Conservation (phyloP, 2,888 invertebrate species). For the Drosophila prostipennis region DNA sequence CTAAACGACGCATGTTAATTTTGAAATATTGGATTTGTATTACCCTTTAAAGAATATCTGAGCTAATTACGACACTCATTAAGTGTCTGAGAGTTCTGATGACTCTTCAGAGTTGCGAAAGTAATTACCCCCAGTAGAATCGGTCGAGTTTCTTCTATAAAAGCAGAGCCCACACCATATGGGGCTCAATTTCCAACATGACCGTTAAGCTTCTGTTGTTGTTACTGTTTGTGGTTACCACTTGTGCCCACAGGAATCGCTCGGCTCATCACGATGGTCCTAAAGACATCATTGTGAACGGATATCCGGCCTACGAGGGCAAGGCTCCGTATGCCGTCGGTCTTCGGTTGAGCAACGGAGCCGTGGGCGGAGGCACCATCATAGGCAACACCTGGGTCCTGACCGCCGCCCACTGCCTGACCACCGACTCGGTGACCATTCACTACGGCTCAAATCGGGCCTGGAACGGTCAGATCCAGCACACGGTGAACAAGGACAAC, state of each 20-base stretch:
- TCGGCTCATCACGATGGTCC: background rate
- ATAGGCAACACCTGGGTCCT: slow-evolving; percentile 63
- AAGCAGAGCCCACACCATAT: no score
- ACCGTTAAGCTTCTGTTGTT: slow-evolving; percentile 32
- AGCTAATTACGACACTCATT: slow-evolving; percentile 30
- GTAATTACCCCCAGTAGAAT: slow-evolving; percentile 7
- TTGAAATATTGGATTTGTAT: no score
- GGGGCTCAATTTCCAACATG: background rate
- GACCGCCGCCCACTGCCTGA: slow-evolving; percentile 75
- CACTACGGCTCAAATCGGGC: slow-evolving; percentile 57
- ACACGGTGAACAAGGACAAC: slow-evolving; percentile 46
- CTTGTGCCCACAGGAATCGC: slow-evolving; percentile 19
- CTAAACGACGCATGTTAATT: no score
- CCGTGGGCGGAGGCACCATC: slow-evolving; percentile 62
- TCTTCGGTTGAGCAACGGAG: slow-evolving; percentile 44
- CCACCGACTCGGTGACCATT: slow-evolving; percentile 57
- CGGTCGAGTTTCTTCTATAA: background rate
- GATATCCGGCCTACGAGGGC: slow-evolving; percentile 58
- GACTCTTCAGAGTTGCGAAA: background rate
- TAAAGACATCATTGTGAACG: slow-evolving; percentile 63
- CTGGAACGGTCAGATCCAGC: slow-evolving; percentile 34
- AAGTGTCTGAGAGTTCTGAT: background rate
- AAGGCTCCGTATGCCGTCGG: slow-evolving; percentile 72
- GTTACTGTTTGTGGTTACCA: slow-evolving; percentile 14
- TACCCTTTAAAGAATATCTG: background rate